These are phyloP conservation scores for Montipora sp. DNA, from an alignment of 64 coral and sea anemone genomes.

Conservation along the genomic window DNA sequence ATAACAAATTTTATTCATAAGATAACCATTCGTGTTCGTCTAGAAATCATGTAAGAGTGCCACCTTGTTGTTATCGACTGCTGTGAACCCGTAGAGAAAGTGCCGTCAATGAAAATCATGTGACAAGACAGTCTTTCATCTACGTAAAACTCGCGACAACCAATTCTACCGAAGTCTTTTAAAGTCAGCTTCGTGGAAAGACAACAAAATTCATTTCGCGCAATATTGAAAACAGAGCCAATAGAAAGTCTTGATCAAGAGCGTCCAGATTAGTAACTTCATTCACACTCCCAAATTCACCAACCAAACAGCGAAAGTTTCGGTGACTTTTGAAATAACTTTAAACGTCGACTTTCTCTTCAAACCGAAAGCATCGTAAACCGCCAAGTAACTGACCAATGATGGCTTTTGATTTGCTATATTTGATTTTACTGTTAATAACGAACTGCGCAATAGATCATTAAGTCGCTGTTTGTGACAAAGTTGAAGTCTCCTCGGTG, in stretches of 20 bases:
- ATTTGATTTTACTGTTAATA: neutral
- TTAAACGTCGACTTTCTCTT: neutral
- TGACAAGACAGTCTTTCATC: neutral
- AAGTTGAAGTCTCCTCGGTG: neutral
- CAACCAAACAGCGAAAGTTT: neutral
- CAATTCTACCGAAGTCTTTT: neutral
- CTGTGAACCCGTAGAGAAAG: neutral
- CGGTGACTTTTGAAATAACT: neutral
- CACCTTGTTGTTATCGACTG: neutral
- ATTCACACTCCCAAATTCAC: neutral
- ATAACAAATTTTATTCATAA: neutral
- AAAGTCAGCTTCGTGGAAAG: neutral
- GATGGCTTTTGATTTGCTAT: neutral
- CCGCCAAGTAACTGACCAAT: neutral
- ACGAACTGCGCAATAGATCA: neutral
- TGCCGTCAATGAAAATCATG: conserved; percentile 9
- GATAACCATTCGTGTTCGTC: neutral
- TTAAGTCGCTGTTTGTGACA: neutral
- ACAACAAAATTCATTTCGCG: neutral
- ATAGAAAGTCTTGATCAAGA: neutral
- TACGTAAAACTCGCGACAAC: neutral
- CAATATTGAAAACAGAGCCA: neutral
- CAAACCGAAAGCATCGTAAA: neutral
- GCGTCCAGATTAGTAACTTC: neutral
- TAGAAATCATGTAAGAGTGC: neutral